Evolutionary conservation across 1,140 invertebrate genomes (phyloP).

Genomic region (Pectinophora gossypiella): DNA sequence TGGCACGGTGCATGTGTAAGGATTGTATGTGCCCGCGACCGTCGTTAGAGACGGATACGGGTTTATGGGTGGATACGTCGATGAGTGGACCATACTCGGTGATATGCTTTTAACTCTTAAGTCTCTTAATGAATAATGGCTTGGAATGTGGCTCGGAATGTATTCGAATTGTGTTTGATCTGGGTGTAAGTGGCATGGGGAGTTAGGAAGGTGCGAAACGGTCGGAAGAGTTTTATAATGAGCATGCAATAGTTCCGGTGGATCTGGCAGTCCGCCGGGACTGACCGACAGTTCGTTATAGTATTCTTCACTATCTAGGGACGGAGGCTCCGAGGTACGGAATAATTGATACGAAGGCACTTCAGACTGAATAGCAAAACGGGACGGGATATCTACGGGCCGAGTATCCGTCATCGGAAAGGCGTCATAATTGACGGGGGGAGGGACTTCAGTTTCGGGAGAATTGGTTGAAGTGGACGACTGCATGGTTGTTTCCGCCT

Average conservation of each 20-base stretch:
- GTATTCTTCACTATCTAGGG: conserved; percentile 35
- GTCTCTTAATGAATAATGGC: conserved; percentile 46
- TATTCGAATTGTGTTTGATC: conserved; percentile 44
- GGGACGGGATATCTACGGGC: conserved; percentile 9
- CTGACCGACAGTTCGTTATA: conserved; percentile 48
- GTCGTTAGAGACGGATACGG: conserved; percentile 63
- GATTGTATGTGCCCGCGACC: conserved; percentile 64
- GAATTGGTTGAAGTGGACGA: conserved; percentile 60
- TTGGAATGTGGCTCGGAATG: conserved; percentile 13
- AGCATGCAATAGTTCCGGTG: conserved; percentile 64
- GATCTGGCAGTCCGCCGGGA: conserved; percentile 45
- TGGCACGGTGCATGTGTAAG: conserved; percentile 53
- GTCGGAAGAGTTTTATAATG: conserved; percentile 62
- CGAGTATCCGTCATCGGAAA: conserved; percentile 36
- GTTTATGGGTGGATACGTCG: conserved; percentile 56
- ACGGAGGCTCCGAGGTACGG: conserved; percentile 37
- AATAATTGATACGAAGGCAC: conserved; percentile 54
- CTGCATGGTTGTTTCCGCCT: conserved; percentile 62
- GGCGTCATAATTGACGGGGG: conserved; percentile 60
- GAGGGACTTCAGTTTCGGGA: conserved; percentile 53
- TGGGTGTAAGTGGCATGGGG: conserved; percentile 60
- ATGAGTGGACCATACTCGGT: conserved; percentile 57
- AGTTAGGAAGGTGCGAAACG: conserved; percentile 65
- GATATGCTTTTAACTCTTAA: conserved; percentile 44
- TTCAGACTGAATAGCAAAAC: conserved; percentile 43